phyloP scores from a whole-genome alignment of 2,797 vertebrate species.

The Pseudomugil gertrudae region DNA sequence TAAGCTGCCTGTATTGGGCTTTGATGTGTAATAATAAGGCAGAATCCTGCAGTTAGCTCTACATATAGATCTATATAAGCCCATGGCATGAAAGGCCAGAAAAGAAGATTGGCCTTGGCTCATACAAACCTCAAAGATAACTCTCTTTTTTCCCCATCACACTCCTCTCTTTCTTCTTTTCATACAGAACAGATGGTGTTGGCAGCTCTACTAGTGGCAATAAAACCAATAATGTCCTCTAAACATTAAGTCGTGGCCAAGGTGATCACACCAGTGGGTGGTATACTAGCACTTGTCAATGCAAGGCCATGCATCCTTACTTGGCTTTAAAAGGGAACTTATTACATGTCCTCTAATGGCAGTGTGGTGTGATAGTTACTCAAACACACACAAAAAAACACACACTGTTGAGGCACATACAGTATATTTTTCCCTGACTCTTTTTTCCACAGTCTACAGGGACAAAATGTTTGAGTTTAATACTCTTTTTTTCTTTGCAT shows the following conservation, averaged over 20 bases:
- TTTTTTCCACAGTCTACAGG: slow-evolving; percentile 13
- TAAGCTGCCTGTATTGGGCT: slow-evolving; percentile 62
- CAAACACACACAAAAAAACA: slow-evolving; percentile 1
- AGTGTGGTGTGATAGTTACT: slow-evolving; percentile 35
- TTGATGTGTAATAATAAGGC: slow-evolving; percentile 69
- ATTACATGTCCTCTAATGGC: slow-evolving; percentile 68
- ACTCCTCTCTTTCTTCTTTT: slow-evolving; percentile 10
- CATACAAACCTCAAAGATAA: slow-evolving; percentile 53
- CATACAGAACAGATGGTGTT: slow-evolving; percentile 46
- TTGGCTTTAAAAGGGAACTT: slow-evolving; percentile 69
- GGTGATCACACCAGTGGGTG: slow-evolving; percentile 74
- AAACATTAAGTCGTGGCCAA: slow-evolving; percentile 58
- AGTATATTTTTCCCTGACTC: slow-evolving; percentile 16
- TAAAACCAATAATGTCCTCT: slow-evolving; percentile 63
- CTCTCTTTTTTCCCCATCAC: neutral
- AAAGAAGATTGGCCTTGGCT: slow-evolving; percentile 63
- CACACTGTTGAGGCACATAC: slow-evolving; percentile 11
- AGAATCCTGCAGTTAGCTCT: slow-evolving; percentile 53
- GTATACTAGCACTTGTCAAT: slow-evolving; percentile 68
- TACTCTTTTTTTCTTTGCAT: slow-evolving; percentile 20
- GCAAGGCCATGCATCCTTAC: slow-evolving; percentile 56
- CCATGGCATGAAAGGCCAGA: slow-evolving; percentile 55
- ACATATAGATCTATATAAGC: slow-evolving; percentile 68
- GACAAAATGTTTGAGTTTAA: slow-evolving; percentile 22
- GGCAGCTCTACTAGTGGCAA: slow-evolving; percentile 41